Base-by-base conservation (phyloP, 2,888 invertebrate species). In the Phaonia tiefii region DNA sequence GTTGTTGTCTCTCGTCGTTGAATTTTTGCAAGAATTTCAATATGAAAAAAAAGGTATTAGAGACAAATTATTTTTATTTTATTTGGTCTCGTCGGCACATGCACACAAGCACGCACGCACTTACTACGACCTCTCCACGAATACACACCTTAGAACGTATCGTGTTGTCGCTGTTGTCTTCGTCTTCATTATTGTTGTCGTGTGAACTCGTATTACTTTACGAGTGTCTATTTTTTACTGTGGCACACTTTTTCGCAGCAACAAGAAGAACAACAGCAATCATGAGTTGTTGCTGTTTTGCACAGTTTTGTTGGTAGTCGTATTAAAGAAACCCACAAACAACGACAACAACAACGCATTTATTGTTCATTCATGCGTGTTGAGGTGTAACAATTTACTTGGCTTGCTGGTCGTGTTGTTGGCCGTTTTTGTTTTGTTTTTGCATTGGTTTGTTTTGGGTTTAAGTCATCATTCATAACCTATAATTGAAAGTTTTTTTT, bases 31-130 rank as follows among this genome's bases (percentile, higher is more conserved):
- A 15, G 15, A 60, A 60, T 10, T 25, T 54, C 2, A 22, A 15
- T 10, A 7, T 25, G 1, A 8, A 54, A 54, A 22, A 17, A 4
- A 20, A n/a, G n/a, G n/a, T 1, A 39, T 75, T 65, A n/a, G 46
- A 76, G 71, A 56, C 76, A 54, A 51, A 65, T 65, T 31, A 31
- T 3, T 31, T 31, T n/a, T n/a, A n/a, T n/a, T n/a, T n/a, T n/a
- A n/a, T n/a, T n/a, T n/a, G n/a, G n/a, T n/a, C n/a, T n/a, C n/a
- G n/a, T n/a, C n/a, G n/a, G 31, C 31, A 5, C 31, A 31, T 8
- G 8, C 31, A 31, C 31, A 31, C 31, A 31, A 3, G 3, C 4
- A 3, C 31, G 8, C 8, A 31, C 31, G 8, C 31, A 8, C 3
- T 31, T 3, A 31, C 31, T 3, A 31, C 3, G 31, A 31, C 31